Evolutionary conservation across 2,797 vertebrate species (phyloP).

Genomic region (Pyrocephalus nanus): DNA sequence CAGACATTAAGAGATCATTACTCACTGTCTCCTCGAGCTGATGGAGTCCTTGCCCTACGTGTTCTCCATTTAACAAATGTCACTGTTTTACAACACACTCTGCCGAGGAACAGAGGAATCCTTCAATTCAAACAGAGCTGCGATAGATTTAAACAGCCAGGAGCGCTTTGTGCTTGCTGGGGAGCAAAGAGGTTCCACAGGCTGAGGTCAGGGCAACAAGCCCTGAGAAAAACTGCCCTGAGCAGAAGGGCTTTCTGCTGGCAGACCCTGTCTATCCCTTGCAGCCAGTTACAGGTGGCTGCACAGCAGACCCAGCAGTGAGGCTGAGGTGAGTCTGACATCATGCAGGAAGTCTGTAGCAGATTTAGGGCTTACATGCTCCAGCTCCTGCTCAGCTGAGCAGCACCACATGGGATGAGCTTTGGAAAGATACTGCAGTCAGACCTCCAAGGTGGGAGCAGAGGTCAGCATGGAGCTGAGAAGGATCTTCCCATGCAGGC

Average conservation of each 20-base stretch:
- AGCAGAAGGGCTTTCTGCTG: neutral
- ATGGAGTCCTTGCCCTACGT: conserved; percentile 58
- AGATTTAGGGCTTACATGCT: neutral
- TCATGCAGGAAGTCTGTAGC: neutral
- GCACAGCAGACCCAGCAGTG: neutral
- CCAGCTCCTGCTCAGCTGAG: neutral
- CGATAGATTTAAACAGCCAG: neutral
- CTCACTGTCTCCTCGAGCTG: conserved; percentile 61
- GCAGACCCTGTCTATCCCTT: neutral
- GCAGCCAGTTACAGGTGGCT: neutral
- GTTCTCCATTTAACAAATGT: conserved; percentile 70
- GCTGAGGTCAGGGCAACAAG: neutral
- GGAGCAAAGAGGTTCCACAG: neutral
- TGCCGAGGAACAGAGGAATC: neutral
- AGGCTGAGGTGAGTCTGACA: neutral
- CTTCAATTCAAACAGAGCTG: conserved; percentile 13
- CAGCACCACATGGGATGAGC: fast-evolving
- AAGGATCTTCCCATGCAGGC: neutral
- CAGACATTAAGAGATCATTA: conserved; percentile 57
- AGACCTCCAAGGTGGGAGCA: fast-evolving
- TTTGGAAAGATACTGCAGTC: neutral
- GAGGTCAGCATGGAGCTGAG: neutral
- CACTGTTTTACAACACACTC: conserved; percentile 57
- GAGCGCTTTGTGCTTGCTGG: fast-evolving
- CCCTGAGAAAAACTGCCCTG: neutral